Evolutionary conservation across 2,797 vertebrate genomes (phyloP).

Genomic region (Vireo griseus): DNA sequence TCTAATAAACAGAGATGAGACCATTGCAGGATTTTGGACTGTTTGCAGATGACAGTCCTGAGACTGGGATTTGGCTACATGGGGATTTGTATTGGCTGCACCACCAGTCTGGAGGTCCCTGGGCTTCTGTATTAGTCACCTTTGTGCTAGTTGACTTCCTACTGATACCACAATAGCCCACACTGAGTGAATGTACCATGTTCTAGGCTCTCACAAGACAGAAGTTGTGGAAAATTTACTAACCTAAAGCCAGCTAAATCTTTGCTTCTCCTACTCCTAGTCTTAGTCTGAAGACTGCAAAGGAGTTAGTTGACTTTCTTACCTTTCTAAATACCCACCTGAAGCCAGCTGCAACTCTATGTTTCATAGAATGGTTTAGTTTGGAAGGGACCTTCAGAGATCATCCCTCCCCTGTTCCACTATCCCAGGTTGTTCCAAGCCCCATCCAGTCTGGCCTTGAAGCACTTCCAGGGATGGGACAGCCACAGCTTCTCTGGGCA

Average conservation of each 20-base stretch:
- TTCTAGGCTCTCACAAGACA: background rate
- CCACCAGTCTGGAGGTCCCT: background rate
- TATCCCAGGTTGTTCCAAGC: background rate
- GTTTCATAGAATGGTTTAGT: background rate
- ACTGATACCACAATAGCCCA: background rate
- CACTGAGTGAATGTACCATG: rapidly evolving
- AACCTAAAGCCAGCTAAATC: background rate
- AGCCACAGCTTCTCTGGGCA: background rate
- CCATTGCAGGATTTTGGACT: background rate
- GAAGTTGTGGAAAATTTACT: background rate
- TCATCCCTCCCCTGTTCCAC: background rate
- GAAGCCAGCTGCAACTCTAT: background rate
- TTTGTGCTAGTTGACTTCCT: background rate
- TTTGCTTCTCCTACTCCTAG: background rate
- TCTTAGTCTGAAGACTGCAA: background rate
- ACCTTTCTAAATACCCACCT: rapidly evolving
- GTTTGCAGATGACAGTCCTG: background rate
- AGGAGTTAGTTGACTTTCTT: background rate
- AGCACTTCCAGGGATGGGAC: background rate
- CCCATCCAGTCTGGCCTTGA: background rate
- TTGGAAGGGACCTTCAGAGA: background rate
- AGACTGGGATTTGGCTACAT: background rate
- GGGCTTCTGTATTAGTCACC: background rate
- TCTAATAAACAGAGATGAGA: background rate
- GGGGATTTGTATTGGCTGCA: background rate